Base-by-base conservation (phyloP, 1,140 invertebrate genomes). In the Temnothorax curvispinosus region DNA sequence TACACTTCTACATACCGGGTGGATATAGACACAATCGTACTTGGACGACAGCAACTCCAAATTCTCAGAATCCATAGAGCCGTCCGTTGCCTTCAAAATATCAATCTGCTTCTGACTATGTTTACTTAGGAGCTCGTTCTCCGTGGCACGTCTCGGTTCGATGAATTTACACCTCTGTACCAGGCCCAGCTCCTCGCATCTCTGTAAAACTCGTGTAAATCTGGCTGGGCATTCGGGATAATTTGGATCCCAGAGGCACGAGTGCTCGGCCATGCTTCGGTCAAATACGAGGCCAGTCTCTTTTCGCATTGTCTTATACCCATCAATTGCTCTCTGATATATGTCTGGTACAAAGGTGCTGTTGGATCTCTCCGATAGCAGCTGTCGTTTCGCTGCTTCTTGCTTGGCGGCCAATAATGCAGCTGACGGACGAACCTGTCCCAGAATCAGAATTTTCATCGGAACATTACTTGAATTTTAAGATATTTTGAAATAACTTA, bases 11-110 rank as follows among this genome's bases (percentile, higher is more conserved):
- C 96, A 95, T 96, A 98, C 98, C 85, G 98, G 97, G 96, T 99
- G 97, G 94, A 99, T 96, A 94, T 98, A 99, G 91, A 99, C 95
- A 15, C 97, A 96, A 94, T 99, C 98, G 94, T 97, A 99, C 92
- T 97, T 96, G 0, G 97, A 97, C 6, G 98, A 97, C 0, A 98
- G 76, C 60, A 96, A 95, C 94, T 98, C 98, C 85, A 98, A 95
- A 86, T 96, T 95, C 15, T 96, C 95, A 44, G 94, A 71, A 92
- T 97, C 95, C 18, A 94, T 93, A 82, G 95, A 96, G 38, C 95
- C 93, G 89, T 97, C 95, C 0, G 97, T 98, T 8, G 94, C 95
- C 94, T 97, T 96, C 5, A 99, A 93, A 87, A 97, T 94, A 9
- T 98, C 96, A 87, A 97, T 95, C 69, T 96, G 96, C 62, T 97